Conservation (phyloP, 2,113 vertebrate species). For the Lepus timidus region DNA sequence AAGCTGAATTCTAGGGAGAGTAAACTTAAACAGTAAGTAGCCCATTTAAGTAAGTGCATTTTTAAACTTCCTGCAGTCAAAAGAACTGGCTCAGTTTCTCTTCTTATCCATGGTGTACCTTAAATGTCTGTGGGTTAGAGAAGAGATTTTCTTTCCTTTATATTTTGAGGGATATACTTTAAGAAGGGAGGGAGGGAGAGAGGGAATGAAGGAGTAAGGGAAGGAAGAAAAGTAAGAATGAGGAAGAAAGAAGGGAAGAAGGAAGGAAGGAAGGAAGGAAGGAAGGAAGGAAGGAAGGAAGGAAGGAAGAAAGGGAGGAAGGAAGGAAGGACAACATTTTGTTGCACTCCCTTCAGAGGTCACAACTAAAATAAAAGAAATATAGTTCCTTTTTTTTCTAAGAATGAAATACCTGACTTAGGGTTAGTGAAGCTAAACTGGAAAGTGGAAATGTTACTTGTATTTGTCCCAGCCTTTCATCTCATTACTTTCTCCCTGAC, state of each 20-base stretch:
- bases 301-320: neutral
- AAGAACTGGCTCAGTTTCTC: neutral
- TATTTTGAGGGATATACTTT: neutral
- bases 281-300: too few relatives aligned
- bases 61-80: constrained; percentile 1
- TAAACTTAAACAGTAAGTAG: constrained; percentile 39
- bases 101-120: neutral
- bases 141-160: neutral
- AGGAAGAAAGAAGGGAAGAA: too few relatives aligned
- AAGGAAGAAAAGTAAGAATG: too few relatives aligned
- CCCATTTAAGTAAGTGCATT: neutral
- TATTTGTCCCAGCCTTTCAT: neutral
- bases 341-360: neutral
- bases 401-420: neutral
- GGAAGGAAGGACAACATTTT: neutral
- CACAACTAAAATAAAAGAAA: neutral
- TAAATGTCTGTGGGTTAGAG: neutral
- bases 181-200: neutral
- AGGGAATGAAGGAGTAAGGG: too few relatives aligned
- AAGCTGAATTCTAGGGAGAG: constrained; percentile 22
- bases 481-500: neutral
- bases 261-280: neutral
- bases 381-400: neutral
- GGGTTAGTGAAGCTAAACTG: neutral
- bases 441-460: neutral